These are phyloP conservation scores for Aporrectodea caliginosa DNA, from an alignment of 1,140 invertebrate genomes.

Conservation along the genomic window DNA sequence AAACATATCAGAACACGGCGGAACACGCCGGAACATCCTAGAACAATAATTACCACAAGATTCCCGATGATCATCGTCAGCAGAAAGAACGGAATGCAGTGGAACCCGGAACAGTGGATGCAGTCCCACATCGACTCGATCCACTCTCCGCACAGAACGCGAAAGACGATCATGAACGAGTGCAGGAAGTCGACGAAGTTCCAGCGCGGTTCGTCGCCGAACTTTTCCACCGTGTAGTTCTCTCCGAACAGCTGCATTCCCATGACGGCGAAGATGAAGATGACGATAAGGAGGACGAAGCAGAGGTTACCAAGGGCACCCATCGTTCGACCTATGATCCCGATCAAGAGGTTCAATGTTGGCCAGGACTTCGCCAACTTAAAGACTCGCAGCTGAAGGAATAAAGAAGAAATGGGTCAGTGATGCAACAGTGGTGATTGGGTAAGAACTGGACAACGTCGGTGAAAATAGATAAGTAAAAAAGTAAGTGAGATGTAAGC, in stretches of 20 bases:
- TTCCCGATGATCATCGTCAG: constrained; percentile 98
- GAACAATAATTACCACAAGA: constrained; percentile 92
- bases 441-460: too few species aligned
- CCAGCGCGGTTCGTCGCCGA: constrained; percentile 64
- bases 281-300: constrained; percentile 94
- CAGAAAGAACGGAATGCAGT: constrained; percentile 94
- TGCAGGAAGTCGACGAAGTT: constrained; percentile 98
- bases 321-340: constrained; percentile 96
- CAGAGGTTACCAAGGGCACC: constrained; percentile 96
- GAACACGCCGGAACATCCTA: too few species aligned
- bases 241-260: constrained; percentile 96
- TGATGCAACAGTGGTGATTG: too few species aligned
- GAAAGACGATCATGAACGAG: constrained; percentile 94
- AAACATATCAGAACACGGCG: too few species aligned
- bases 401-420: too few species aligned
- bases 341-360: constrained; percentile 94
- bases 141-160: constrained; percentile 90
- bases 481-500: too few species aligned
- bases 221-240: constrained; percentile 64
- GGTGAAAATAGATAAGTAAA: too few species aligned
- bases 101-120: constrained; percentile 78
- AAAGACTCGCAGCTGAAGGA: constrained; percentile 84
- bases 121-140: constrained; percentile 99
- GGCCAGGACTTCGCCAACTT: constrained; percentile 99
- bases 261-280: constrained; percentile 98